Conservation (phyloP, 2,888 invertebrate genomes). For the Linnaemya tessellans region DNA sequence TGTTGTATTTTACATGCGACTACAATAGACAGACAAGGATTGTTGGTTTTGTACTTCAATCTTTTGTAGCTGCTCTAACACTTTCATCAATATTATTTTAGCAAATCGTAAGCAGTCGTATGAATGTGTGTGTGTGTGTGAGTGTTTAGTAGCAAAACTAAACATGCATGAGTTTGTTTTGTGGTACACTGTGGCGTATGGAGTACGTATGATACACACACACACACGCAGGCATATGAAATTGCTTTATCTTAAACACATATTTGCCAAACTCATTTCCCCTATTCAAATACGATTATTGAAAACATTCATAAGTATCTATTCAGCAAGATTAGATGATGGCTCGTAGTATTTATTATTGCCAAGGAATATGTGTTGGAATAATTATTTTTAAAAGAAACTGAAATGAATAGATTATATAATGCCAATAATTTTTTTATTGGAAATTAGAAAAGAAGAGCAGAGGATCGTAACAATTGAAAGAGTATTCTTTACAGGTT, state of each 20-base stretch:
- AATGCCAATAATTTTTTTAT: no score
- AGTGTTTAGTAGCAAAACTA: neutral
- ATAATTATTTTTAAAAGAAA: neutral
- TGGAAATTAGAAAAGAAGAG: no score
- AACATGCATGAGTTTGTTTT: neutral
- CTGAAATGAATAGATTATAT: no score
- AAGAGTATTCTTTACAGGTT: no score
- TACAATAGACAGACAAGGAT: conserved; percentile 2
- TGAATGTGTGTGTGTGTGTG: neutral
- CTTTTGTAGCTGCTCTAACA: neutral
- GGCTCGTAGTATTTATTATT: neutral
- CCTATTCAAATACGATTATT: neutral
- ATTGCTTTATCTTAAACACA: neutral
- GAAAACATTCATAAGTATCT: neutral
- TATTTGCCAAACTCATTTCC: conserved; percentile 25
- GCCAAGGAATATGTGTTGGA: neutral
- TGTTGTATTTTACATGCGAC: neutral
- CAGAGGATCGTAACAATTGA: no score
- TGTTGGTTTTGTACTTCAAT: conserved; percentile 1
- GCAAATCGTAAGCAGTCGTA: neutral
- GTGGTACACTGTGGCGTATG: neutral
- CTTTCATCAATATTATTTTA: neutral
- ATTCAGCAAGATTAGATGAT: neutral
- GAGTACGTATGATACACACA: no score
- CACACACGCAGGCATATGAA: no score